phyloP scores from a whole-genome alignment of 2,888 invertebrate species.

The Macropis europaea region DNA sequence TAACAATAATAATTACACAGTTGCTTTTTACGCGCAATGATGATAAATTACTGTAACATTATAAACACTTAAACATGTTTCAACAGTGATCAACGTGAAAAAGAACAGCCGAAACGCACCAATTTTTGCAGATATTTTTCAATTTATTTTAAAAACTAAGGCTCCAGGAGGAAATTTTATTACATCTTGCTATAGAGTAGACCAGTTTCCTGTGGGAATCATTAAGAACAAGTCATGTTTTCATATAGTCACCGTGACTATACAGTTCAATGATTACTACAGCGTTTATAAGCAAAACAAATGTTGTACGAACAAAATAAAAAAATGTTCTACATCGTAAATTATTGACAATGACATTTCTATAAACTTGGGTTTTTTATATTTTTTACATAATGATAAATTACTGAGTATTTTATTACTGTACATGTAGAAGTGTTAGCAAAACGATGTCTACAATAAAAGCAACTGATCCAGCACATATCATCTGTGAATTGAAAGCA shows the following conservation, averaged over 20 bases:
- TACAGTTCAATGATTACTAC: not conserved
- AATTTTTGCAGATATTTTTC: too few species aligned
- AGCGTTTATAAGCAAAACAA: not conserved
- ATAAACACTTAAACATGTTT: too few species aligned
- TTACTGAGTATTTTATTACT: not conserved
- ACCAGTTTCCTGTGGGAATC: too few species aligned
- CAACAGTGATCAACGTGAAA: too few species aligned
- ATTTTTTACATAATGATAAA: constrained; percentile 11
- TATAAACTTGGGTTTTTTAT: not conserved
- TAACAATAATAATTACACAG: too few species aligned
- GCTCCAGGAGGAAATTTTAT: too few species aligned
- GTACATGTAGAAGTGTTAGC: constrained; percentile 1
- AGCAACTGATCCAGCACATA: constrained; percentile 34
- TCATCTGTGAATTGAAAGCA: constrained; percentile 56
- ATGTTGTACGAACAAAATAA: not conserved
- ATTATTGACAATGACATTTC: not conserved
- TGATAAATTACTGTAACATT: too few species aligned
- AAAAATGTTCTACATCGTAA: not conserved
- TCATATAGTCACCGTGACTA: not conserved
- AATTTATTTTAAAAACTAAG: too few species aligned
- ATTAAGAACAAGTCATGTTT: too few species aligned
- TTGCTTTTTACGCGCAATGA: too few species aligned
- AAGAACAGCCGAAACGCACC: too few species aligned
- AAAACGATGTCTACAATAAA: constrained; percentile 42
- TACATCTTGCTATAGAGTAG: too few species aligned